A percentile compares a stretch with the other conserved stretches of the same genome.
phyloP scores from a whole-genome alignment of 2,797 vertebrate species.

The Ceryle rudis region DNA sequence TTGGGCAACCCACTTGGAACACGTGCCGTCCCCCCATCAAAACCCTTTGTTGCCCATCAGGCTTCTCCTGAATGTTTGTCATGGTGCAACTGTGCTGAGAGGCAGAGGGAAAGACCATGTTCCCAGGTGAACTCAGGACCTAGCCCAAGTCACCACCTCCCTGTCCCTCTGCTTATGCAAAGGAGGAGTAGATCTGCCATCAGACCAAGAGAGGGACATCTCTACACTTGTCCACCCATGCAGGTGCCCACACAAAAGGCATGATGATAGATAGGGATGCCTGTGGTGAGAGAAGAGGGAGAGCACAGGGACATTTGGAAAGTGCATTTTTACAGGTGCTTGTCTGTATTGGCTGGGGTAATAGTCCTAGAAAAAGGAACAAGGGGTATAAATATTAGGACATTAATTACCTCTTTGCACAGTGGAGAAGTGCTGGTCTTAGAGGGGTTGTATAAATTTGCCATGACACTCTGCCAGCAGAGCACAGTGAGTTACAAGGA shows the following conservation, averaged over 20 bases:
- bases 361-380: not conserved
- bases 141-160: not conserved
- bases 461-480: accelerated
- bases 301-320: accelerated
- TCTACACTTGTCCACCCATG: accelerated
- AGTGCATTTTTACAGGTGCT: not conserved
- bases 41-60: not conserved
- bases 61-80: not conserved
- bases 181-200: not conserved
- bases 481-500: not conserved
- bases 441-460: not conserved
- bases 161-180: not conserved
- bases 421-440: not conserved
- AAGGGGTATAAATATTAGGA: not conserved
- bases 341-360: not conserved
- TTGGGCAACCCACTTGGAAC: not conserved
- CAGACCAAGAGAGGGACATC: not conserved
- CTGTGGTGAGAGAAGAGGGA: not conserved
- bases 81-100: not conserved
- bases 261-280: accelerated
- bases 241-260: accelerated
- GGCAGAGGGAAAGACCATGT: accelerated
- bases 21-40: not conserved
- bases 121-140: not conserved
- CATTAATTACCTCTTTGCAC: not conserved